Percentiles rank a stretch among this genome's conserved stretches.
These are phyloP conservation scores for Pangasius krempfi DNA, from an alignment of 2,797 vertebrate genomes.

Conservation along the genomic window DNA sequence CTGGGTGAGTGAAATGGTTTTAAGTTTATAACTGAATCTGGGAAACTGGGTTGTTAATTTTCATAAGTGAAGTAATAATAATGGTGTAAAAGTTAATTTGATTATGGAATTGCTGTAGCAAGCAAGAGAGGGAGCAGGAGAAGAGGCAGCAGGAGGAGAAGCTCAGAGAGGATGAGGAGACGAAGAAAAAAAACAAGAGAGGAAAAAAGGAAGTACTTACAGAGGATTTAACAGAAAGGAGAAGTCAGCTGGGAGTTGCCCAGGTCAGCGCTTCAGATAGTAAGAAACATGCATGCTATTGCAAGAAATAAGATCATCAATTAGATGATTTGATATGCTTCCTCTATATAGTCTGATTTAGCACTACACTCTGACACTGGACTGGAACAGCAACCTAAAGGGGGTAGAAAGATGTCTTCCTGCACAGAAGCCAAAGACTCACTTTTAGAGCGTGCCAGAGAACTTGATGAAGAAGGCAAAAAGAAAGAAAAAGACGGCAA, in stretches of 20 bases:
- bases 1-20: neutral
- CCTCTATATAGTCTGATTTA: constrained; percentile 50
- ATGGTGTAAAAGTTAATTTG: neutral
- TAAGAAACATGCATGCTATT: neutral
- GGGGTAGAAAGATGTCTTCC: constrained; percentile 60
- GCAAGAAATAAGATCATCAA: neutral
- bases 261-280: constrained; percentile 71
- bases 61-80: neutral
- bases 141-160: constrained; percentile 71
- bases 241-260: constrained; percentile 62
- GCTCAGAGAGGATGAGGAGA: constrained; percentile 76
- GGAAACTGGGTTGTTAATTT: neutral
- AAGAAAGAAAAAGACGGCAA: constrained; percentile 57
- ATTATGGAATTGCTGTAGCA: constrained; percentile 61
- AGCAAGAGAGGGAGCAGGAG: constrained; percentile 70
- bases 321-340: constrained; percentile 21
- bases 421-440: constrained; percentile 59
- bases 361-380: constrained; percentile 50
- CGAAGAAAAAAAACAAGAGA: constrained; percentile 72
- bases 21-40: neutral
- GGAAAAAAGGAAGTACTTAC: constrained; percentile 69
- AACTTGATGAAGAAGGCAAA: constrained; percentile 61
- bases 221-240: constrained; percentile 69
- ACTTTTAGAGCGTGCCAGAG: constrained; percentile 55
- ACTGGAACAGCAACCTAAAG: constrained; percentile 53